A percentile compares a stretch with the other conserved stretches of the same genome.
Evolutionary conservation across 2,113 vertebrate species (phyloP).

Genomic region (Eleginops maclovinus): DNA sequence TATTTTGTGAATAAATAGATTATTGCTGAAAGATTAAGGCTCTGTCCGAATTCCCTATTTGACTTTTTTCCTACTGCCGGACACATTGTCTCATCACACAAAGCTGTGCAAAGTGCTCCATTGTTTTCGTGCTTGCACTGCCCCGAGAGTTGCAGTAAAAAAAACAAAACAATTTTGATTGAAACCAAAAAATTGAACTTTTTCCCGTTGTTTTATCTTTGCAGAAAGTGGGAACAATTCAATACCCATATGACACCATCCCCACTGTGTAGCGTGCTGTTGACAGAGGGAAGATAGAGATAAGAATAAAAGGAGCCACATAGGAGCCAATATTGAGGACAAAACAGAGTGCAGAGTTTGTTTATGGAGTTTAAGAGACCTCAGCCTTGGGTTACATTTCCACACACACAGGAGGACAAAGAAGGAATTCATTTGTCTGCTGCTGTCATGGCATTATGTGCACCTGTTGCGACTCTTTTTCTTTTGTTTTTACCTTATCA

Average conservation of each 20-base stretch:
- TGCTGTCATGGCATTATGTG: conserved; percentile 4
- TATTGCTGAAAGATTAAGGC: conserved; percentile 38
- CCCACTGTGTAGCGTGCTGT: conserved; percentile 46
- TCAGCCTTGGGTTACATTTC: conserved; percentile 12
- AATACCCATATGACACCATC: conserved; percentile 58
- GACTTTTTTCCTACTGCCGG: conserved; percentile 55
- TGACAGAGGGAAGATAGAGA: conserved; percentile 51
- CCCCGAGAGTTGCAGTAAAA: conserved; percentile 39
- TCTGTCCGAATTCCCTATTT: conserved; percentile 46
- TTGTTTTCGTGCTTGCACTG: conserved; percentile 37
- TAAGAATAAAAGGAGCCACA: conserved; percentile 48
- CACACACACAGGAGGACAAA: conserved; percentile 1
- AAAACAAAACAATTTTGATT: conserved; percentile 59
- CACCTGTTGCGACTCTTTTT: conserved; percentile 6
- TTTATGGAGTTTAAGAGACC: conserved; percentile 38
- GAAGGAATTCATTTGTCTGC: conserved; percentile 10
- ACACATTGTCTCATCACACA: conserved; percentile 48
- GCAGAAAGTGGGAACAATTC: conserved; percentile 59
- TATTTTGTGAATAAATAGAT: neutral
- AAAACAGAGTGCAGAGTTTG: conserved; percentile 36
- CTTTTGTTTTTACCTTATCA: conserved; percentile 20
- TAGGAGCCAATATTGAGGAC: conserved; percentile 38
- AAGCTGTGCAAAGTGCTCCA: conserved; percentile 43
- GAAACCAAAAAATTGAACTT: conserved; percentile 60
- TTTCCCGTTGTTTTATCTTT: conserved; percentile 52